Percentiles rank a stretch among this genome's conserved stretches.
Evolutionary conservation across 2,113 vertebrate genomes (phyloP).

Genomic region (Gymnarchus niloticus): DNA sequence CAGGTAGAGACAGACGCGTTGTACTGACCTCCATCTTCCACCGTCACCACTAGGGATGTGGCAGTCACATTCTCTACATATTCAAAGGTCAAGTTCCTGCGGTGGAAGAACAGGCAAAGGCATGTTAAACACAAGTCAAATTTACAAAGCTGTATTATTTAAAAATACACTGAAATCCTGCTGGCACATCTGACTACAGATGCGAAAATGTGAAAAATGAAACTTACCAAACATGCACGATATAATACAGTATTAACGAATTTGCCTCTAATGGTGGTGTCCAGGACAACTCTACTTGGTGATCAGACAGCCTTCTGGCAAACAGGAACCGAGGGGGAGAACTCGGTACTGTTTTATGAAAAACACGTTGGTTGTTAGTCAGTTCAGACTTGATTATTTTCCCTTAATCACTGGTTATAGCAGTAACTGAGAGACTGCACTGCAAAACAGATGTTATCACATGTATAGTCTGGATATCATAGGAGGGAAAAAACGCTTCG

Average conservation of each 20-base stretch:
- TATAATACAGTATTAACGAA: conserved; percentile 89
- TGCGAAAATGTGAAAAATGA: background rate
- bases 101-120: background rate
- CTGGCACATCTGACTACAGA: background rate
- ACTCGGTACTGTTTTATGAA: conserved; percentile 75
- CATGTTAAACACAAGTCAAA: background rate
- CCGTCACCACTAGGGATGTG: conserved; percentile 70
- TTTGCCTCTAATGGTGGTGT: conserved; percentile 80
- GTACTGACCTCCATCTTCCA: conserved; percentile 75
- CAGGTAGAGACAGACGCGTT: conserved; percentile 79
- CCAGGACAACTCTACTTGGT: conserved; percentile 87
- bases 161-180: background rate
- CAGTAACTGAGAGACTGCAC: background rate
- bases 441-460: background rate
- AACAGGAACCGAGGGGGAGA: conserved; percentile 78
- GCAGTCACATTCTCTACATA: conserved; percentile 63
- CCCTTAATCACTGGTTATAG: background rate
- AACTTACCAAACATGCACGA: conserved; percentile 87
- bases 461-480: background rate
- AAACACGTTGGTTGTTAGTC: conserved; percentile 49
- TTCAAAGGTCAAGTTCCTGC: conserved; percentile 68
- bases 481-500: background rate
- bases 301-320: conserved; percentile 82
- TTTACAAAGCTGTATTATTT: no score
- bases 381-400: background rate